Evolutionary conservation across 2,113 vertebrate species (phyloP).

Genomic region (Aplodontia rufa): DNA sequence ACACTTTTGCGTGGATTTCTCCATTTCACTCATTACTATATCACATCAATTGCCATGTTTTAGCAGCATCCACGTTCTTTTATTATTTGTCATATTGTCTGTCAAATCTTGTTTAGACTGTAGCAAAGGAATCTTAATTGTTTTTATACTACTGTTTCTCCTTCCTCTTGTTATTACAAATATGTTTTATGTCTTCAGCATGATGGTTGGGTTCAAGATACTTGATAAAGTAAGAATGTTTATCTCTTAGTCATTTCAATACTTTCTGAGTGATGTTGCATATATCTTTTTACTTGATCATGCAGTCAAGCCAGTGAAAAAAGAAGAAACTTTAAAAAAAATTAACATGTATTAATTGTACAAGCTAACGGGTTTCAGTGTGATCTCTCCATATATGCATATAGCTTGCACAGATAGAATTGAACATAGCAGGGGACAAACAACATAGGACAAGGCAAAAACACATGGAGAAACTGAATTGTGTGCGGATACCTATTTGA

Average conservation of each 20-base stretch:
- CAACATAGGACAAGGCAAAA: background rate
- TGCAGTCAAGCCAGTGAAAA: background rate
- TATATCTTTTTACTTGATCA: background rate
- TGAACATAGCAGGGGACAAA: background rate
- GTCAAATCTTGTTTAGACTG: background rate
- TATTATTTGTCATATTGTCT: background rate
- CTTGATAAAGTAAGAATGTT: background rate
- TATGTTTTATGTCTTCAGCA: background rate
- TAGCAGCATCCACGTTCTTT: background rate
- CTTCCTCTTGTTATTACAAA: background rate
- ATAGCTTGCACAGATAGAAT: background rate
- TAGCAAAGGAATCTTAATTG: background rate
- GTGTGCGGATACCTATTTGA: background rate
- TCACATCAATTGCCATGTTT: background rate
- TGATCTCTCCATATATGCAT: background rate
- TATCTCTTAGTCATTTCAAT: background rate
- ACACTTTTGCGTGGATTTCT: background rate
- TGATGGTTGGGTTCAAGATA: conserved; percentile 10
- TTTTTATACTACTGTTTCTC: background rate
- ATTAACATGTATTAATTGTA: background rate
- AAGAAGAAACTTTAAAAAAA: background rate
- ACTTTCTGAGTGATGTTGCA: background rate
- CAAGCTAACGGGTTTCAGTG: background rate
- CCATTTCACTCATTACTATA: background rate
- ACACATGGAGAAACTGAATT: background rate